Percentiles rank a stretch among this genome's conserved stretches.
Evolutionary conservation across 1,140 invertebrate genomes (phyloP).

Genomic region (Drosophila asahinai): DNA sequence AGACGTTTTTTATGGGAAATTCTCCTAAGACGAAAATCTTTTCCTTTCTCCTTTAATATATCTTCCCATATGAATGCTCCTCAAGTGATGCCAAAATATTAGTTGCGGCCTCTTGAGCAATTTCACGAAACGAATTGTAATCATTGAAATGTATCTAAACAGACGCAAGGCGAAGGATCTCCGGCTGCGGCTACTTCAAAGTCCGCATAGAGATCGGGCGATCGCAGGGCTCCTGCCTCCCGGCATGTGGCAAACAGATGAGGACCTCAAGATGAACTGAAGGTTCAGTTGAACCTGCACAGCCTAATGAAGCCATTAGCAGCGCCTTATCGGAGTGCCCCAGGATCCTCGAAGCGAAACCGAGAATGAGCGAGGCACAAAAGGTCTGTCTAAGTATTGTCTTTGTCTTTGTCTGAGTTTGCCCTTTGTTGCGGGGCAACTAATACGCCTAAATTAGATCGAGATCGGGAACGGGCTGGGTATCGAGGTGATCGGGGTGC

Average conservation of each 20-base stretch:
- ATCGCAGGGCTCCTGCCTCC: slow-evolving; percentile 48
- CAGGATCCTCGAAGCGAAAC: slow-evolving; percentile 47
- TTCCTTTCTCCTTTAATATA: slow-evolving; percentile 9
- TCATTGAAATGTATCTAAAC: slow-evolving; percentile 68
- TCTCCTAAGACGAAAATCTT: slow-evolving; percentile 34
- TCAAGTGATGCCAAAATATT: slow-evolving; percentile 63
- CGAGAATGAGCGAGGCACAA: slow-evolving; percentile 18
- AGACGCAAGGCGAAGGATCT: slow-evolving; percentile 42
- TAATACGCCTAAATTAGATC: slow-evolving; percentile 83
- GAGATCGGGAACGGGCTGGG: slow-evolving; percentile 57
- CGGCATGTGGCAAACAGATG: slow-evolving; percentile 79
- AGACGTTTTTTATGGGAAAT: slow-evolving; percentile 34
- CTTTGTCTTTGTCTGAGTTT: slow-evolving; percentile 23
- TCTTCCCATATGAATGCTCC: slow-evolving; percentile 18
- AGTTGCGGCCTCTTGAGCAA: slow-evolving; percentile 42
- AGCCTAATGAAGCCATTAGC: slow-evolving; percentile 80
- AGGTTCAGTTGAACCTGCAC: slow-evolving; percentile 43
- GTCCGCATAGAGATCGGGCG: slow-evolving; percentile 51
- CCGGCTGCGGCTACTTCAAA: slow-evolving; percentile 63
- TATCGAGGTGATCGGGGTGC: slow-evolving; percentile 22
- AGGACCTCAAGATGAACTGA: slow-evolving; percentile 47
- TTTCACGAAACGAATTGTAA: slow-evolving; percentile 67
- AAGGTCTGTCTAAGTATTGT: slow-evolving; percentile 51
- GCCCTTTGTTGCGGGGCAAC: slow-evolving; percentile 67
- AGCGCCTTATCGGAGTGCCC: slow-evolving; percentile 67